Conservation (phyloP, 2,113 vertebrate species). For the Campylorhamphus procurvoides region DNA sequence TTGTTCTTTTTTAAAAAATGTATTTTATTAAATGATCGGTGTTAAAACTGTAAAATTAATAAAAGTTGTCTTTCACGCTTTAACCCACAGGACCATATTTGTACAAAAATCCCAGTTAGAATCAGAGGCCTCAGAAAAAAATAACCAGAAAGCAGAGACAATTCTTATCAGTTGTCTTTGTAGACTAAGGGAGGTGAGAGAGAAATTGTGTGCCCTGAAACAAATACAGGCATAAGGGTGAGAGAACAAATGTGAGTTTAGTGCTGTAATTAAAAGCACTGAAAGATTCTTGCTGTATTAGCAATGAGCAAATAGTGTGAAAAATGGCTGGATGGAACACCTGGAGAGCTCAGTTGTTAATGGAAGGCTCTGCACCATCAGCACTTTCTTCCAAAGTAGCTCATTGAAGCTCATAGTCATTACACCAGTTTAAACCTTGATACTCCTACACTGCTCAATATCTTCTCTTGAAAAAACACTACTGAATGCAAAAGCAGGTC, state of each 20-base stretch:
- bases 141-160: background rate
- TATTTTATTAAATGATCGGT: background rate
- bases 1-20: background rate
- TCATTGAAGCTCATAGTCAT: background rate
- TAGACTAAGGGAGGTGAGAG: background rate
- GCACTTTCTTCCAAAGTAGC: background rate
- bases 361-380: background rate
- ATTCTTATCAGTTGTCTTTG: rapidly evolving
- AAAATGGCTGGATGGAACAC: background rate
- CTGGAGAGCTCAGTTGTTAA: background rate
- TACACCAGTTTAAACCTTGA: background rate
- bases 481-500: background rate
- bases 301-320: background rate
- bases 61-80: background rate
- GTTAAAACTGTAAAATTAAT: background rate
- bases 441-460: background rate
- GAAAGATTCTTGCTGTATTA: background rate
- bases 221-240: background rate
- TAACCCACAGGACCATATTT: background rate
- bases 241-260: background rate
- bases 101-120: background rate
- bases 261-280: background rate
- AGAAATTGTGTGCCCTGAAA: background rate
- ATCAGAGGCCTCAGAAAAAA: background rate
- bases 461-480: background rate